phyloP scores from a whole-genome alignment of 2,888 invertebrate species.

The Adelphocoris suturalis region DNA sequence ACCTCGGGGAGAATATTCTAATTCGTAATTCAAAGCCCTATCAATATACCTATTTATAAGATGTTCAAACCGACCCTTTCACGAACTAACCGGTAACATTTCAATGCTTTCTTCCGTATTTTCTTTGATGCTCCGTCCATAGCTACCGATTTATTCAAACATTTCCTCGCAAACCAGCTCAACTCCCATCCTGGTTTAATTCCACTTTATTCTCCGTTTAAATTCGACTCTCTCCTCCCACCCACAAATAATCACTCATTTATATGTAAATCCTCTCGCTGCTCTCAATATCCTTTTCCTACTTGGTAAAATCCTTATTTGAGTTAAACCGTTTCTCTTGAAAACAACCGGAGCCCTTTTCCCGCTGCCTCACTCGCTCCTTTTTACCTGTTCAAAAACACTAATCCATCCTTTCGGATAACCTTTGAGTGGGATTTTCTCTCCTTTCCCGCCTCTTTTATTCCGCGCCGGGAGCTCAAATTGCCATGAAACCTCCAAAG shows the following conservation, averaged over 20 bases:
- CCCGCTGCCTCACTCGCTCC: not conserved
- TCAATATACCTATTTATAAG: no score
- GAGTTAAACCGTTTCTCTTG: not conserved
- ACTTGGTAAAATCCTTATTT: not conserved
- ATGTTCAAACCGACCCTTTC: no score
- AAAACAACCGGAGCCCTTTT: not conserved
- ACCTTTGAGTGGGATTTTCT: constrained; percentile 2
- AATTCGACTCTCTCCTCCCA: not conserved
- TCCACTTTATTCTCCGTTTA: not conserved
- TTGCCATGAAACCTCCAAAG: not conserved
- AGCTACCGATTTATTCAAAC: not conserved
- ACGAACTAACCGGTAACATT: not conserved
- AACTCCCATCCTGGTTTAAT: not conserved
- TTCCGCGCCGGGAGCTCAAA: not conserved
- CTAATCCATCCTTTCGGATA: constrained; percentile 2
- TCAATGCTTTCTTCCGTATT: not conserved
- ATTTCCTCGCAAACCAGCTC: not conserved
- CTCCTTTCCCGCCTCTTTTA: not conserved
- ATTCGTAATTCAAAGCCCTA: no score
- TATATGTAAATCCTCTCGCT: constrained; percentile 22
- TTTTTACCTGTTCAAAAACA: constrained; percentile 3
- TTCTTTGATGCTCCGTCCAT: not conserved
- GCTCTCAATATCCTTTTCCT: not conserved
- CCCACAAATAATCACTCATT: not conserved
- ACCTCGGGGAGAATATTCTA: no score